Percentiles rank a stretch among this genome's conserved stretches.
These are phyloP conservation scores for Cassiopea andromeda DNA, from an alignment of 30 jellyfish, hydroid and myxozoan genomes.

Conservation along the genomic window DNA sequence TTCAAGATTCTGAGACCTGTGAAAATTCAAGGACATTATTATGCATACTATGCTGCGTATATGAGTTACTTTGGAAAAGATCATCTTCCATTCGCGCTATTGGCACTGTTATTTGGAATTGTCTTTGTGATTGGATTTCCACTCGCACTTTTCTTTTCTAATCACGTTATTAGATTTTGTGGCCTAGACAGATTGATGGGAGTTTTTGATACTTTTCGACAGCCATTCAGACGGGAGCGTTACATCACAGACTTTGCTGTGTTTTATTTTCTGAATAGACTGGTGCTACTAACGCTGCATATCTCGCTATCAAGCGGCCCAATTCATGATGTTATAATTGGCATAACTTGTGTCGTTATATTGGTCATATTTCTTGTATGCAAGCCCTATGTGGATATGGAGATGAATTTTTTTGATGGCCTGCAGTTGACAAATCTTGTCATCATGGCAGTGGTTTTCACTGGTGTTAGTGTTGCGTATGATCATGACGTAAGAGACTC, in stretches of 20 bases:
- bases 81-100: conserved; percentile 31
- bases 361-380: conserved; percentile 15
- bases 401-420: conserved; percentile 34
- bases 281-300: conserved; percentile 17
- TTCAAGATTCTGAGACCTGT: conserved; percentile 44
- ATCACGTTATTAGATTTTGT: conserved; percentile 4
- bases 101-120: conserved; percentile 6
- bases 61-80: conserved; percentile 51
- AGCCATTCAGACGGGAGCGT: conserved; percentile 48
- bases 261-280: conserved; percentile 42
- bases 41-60: conserved; percentile 45
- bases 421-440: conserved; percentile 39
- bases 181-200: conserved; percentile 33
- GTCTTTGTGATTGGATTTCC: conserved; percentile 52
- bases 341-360: conserved; percentile 35
- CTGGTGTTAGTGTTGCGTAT: conserved; percentile 46
- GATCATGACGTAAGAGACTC: conserved; percentile 19
- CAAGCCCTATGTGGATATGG: conserved; percentile 30
- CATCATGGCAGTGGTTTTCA: conserved; percentile 15
- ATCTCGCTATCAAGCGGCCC: conserved; percentile 5
- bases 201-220: conserved; percentile 45
- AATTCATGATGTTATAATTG: conserved; percentile 5
- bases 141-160: conserved; percentile 13
- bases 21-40: background rate
- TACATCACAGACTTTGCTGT: conserved; percentile 18